phyloP scores from a whole-genome alignment of 2,113 vertebrate genomes.

The Pedetes capensis region DNA sequence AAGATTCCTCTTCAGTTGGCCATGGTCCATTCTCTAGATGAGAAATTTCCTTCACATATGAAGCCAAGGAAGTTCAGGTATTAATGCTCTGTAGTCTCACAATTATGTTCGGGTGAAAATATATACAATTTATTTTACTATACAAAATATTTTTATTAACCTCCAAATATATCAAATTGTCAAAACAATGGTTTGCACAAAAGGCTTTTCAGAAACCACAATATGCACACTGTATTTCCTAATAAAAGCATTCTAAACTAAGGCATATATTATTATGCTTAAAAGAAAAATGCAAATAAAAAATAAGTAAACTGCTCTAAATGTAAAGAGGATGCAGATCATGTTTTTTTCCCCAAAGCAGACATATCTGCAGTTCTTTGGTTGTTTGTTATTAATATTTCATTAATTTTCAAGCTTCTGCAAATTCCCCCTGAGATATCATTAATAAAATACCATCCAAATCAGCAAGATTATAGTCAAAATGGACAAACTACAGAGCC shows the following conservation, averaged over 20 bases:
- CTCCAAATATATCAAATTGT: neutral
- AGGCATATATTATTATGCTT: neutral
- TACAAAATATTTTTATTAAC: neutral
- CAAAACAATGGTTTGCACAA: neutral
- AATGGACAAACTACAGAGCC: conserved; percentile 82
- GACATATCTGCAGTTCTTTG: conserved; percentile 61
- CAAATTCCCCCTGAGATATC: conserved; percentile 82
- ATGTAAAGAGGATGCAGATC: conserved; percentile 67
- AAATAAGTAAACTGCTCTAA: conserved; percentile 13
- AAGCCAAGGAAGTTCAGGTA: neutral
- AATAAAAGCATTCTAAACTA: neutral
- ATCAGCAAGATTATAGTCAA: conserved; percentile 83
- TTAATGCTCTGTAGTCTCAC: neutral
- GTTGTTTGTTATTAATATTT: conserved; percentile 86
- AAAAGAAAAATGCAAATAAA: neutral
- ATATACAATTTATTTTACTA: neutral
- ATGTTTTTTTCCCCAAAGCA: conserved; percentile 69
- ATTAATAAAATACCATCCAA: conserved; percentile 88
- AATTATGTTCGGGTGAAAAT: neutral
- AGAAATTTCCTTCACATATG: neutral
- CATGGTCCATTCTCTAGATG: neutral
- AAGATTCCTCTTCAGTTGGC: neutral
- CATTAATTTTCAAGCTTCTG: conserved; percentile 83
- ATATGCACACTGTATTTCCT: neutral
- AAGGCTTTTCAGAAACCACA: neutral